phyloP scores from a whole-genome alignment of 2,113 vertebrate species.

The Pachypanchax playfairii region DNA sequence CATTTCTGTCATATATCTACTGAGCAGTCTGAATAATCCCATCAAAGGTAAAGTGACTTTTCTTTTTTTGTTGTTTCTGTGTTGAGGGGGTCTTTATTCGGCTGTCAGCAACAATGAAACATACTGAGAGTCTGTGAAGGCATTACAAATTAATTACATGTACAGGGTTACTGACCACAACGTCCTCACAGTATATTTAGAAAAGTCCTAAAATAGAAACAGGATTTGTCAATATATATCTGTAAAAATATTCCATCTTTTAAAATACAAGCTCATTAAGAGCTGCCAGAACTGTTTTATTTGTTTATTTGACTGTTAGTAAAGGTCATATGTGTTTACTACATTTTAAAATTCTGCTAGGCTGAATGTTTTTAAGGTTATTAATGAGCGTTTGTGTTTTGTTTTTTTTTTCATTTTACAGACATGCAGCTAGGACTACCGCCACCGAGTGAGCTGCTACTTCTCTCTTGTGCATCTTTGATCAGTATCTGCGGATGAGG shows the following conservation, averaged over 20 bases:
- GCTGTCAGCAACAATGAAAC: too few relatives aligned
- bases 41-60: too few relatives aligned
- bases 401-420: not conserved
- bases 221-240: not conserved
- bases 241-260: too few relatives aligned
- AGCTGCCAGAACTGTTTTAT: not conserved
- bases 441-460: not conserved
- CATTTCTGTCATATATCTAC: too few relatives aligned
- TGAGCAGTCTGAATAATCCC: too few relatives aligned
- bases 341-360: not conserved
- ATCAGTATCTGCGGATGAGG: not conserved
- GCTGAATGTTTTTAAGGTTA: not conserved
- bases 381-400: too few relatives aligned
- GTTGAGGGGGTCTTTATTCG: not conserved
- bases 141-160: not conserved
- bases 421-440: not conserved
- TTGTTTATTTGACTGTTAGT: not conserved
- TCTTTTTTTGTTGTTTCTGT: too few relatives aligned
- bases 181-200: not conserved
- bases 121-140: too few relatives aligned
- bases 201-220: not conserved
- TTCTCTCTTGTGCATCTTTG: not conserved
- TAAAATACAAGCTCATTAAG: not conserved
- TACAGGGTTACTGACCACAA: not conserved
- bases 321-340: not conserved